A percentile compares a stretch with the other conserved stretches of the same genome.
These are phyloP conservation scores for Calephelis nemesis DNA, from an alignment of 1,140 invertebrate species.

Conservation along the genomic window DNA sequence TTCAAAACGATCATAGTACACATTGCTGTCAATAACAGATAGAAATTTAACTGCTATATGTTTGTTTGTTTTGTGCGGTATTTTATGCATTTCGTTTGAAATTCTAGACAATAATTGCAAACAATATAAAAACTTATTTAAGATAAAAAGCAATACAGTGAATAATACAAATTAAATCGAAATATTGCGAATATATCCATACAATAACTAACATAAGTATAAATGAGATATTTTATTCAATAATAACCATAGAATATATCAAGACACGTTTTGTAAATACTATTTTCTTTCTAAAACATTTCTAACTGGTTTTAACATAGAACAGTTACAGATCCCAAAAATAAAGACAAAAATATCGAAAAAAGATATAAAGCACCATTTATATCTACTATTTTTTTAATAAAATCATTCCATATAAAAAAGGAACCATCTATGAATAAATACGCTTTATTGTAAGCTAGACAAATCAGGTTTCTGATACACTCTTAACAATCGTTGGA, in stretches of 20 bases:
- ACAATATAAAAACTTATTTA: slow-evolving; percentile 1
- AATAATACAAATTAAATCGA: slow-evolving; percentile 16
- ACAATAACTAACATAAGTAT: slow-evolving; percentile 17
- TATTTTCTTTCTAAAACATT: background rate
- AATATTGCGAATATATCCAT: slow-evolving; percentile 13
- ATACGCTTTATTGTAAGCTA: no score
- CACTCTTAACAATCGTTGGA: no score
- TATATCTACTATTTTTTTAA: no score
- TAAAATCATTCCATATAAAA: no score
- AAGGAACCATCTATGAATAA: no score
- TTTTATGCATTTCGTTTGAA: background rate
- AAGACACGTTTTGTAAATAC: background rate
- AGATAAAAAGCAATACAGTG: slow-evolving; percentile 3
- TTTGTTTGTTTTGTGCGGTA: background rate
- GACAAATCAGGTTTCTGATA: no score
- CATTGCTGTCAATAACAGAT: background rate
- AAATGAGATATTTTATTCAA: slow-evolving; percentile 20
- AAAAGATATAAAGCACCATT: no score
- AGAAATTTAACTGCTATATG: background rate
- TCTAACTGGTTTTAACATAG: background rate
- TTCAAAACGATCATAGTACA: background rate
- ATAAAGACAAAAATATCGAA: background rate
- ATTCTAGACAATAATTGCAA: slow-evolving; percentile 3
- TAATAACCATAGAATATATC: slow-evolving; percentile 19
- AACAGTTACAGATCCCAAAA: background rate